These are phyloP conservation scores for Enteromius trimaculatus DNA, from an alignment of 2,797 vertebrate species.

Conservation along the genomic window DNA sequence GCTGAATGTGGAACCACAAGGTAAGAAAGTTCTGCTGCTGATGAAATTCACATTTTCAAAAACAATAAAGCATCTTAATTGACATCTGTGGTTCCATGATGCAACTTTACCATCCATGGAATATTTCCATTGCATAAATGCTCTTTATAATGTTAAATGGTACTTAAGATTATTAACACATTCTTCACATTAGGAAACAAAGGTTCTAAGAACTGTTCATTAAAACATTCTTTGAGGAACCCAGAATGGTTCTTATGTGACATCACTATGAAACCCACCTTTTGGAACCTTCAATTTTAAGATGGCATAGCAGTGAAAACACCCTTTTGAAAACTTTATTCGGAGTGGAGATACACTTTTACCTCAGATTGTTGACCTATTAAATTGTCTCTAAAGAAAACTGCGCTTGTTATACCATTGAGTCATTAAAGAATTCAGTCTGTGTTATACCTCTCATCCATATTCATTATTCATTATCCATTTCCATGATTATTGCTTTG, in stretches of 20 bases:
- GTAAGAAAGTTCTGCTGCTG: slow-evolving; percentile 74
- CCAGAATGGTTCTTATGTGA: not conserved
- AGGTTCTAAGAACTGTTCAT: not conserved
- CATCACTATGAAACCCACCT: not conserved
- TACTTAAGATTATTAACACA: not conserved
- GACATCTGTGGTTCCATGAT: not conserved
- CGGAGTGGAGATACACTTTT: not conserved
- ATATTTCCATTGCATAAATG: not conserved
- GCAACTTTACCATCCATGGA: not conserved
- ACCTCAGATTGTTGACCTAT: not conserved
- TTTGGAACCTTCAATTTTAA: not conserved
- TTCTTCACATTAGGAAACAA: not conserved
- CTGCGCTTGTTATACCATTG: not conserved
- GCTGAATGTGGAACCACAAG: slow-evolving; percentile 97
- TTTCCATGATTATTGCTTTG: not conserved
- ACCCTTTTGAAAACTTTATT: not conserved
- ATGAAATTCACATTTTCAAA: not conserved
- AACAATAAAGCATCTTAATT: not conserved
- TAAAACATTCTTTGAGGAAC: not conserved
- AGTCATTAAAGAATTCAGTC: not conserved
- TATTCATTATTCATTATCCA: not conserved
- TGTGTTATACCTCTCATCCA: not conserved
- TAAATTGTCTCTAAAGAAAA: not conserved
- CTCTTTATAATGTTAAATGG: not conserved
- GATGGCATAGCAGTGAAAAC: not conserved